Evolutionary conservation across 2,113 vertebrate genomes (phyloP).

Genomic region (Aldabrachelys gigantea): DNA sequence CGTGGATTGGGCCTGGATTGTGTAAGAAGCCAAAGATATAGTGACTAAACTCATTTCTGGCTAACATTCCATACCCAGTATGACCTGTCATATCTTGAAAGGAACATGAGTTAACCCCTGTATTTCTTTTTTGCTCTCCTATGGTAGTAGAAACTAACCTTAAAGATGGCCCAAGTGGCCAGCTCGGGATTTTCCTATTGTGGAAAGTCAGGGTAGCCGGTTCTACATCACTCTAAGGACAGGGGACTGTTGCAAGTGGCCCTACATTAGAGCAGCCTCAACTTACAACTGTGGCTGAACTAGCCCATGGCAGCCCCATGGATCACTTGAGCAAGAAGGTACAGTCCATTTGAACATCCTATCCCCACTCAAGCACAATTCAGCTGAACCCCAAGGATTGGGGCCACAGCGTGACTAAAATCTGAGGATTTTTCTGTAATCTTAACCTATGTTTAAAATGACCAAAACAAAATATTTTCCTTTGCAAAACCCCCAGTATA

Average conservation of each 20-base stretch:
- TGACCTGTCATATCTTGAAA: neutral
- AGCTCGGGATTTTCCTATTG: neutral
- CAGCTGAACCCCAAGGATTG: neutral
- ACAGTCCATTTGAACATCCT: neutral
- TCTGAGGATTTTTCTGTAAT: neutral
- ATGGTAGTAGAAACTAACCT: neutral
- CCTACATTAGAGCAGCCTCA: neutral
- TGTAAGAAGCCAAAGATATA: too few species aligned
- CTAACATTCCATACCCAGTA: neutral
- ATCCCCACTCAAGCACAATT: neutral
- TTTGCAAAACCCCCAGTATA: neutral
- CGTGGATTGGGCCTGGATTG: too few species aligned
- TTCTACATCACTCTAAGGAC: neutral
- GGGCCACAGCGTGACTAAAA: neutral
- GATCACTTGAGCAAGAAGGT: neutral
- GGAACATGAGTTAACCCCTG: neutral
- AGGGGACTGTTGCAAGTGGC: neutral
- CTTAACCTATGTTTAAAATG: neutral
- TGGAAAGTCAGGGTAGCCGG: neutral
- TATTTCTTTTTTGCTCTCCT: neutral
- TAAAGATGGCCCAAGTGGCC: neutral
- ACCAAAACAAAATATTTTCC: neutral
- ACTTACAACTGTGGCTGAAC: neutral
- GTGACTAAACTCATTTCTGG: neutral
- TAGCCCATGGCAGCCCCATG: neutral